A percentile compares a stretch with the other conserved stretches of the same genome.
Conservation (phyloP, 2,888 invertebrate species). For the Sarcophaga rosellei region DNA sequence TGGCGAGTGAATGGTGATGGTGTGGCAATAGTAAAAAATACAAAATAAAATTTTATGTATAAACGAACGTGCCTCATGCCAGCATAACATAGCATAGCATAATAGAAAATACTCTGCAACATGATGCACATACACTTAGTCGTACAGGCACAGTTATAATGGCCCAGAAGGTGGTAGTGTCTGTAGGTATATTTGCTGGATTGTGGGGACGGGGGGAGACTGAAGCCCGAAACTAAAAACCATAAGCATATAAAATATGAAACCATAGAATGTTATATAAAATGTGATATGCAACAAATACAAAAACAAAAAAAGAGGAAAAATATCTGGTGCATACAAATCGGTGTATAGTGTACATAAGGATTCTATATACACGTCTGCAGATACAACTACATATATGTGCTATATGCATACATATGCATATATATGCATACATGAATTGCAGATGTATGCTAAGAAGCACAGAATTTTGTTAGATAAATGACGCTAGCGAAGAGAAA, state of each 20-base stretch:
- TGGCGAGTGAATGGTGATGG: not conserved
- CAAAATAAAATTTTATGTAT: slow-evolving; percentile 22
- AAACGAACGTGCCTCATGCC: not conserved
- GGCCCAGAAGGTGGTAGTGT: not conserved
- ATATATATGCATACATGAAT: not conserved
- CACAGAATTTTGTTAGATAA: not conserved
- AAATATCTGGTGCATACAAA: not conserved
- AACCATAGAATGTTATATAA: slow-evolving; percentile 15
- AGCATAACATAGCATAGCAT: not conserved
- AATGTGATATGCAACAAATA: not conserved
- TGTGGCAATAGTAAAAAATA: not conserved
- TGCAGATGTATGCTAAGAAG: not conserved
- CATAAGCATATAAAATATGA: slow-evolving; percentile 55
- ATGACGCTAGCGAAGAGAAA: not conserved
- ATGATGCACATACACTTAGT: not conserved
- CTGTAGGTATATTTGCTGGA: not conserved
- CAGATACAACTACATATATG: not conserved
- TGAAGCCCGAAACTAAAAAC: not conserved
- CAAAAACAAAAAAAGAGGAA: not conserved
- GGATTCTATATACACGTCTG: not conserved
- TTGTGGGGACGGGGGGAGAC: not conserved
- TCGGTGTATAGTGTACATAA: not conserved
- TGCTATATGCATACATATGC: not conserved
- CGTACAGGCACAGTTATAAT: too few species aligned
- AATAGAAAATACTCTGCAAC: not conserved